Evolutionary conservation across 92 coral and sea anemone genomes (phyloP).

Genomic region (Epizoanthus stellaris): DNA sequence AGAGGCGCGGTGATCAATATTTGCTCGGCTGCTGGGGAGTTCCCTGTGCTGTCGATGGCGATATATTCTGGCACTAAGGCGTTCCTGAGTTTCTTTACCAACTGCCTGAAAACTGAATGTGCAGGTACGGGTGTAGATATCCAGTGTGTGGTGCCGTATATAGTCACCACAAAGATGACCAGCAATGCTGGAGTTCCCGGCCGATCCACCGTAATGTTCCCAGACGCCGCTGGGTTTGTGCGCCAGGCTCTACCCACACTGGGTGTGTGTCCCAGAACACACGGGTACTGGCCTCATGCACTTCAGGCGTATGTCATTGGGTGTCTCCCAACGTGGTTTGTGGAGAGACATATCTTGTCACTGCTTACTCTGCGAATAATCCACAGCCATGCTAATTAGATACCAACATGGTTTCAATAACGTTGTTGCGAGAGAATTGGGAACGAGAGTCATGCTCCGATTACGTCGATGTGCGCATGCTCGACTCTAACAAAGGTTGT

Average conservation of each 20-base stretch:
- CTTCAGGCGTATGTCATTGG: slow-evolving; percentile 70
- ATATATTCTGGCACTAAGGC: slow-evolving; percentile 79
- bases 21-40: slow-evolving; percentile 66
- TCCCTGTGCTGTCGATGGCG: slow-evolving; percentile 60
- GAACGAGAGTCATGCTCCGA: too few relatives aligned
- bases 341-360: slow-evolving; percentile 16
- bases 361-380: neutral
- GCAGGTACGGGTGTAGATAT: slow-evolving; percentile 63
- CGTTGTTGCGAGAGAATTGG: too few relatives aligned
- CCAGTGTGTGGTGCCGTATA: slow-evolving; percentile 72
- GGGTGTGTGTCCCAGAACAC: slow-evolving; percentile 72
- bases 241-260: slow-evolving; percentile 77
- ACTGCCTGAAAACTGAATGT: slow-evolving; percentile 76
- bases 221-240: slow-evolving; percentile 70
- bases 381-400: neutral
- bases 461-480: too few relatives aligned
- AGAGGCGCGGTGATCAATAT: slow-evolving; percentile 79
- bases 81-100: slow-evolving; percentile 75
- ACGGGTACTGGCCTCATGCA: slow-evolving; percentile 89
- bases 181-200: slow-evolving; percentile 24
- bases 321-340: slow-evolving; percentile 60
- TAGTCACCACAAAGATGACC: slow-evolving; percentile 86
- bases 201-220: slow-evolving; percentile 45
- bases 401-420: too few relatives aligned
- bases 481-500: too few relatives aligned